Evolutionary conservation across 2,797 vertebrate genomes (phyloP).

Genomic region (Pteropus rufus): DNA sequence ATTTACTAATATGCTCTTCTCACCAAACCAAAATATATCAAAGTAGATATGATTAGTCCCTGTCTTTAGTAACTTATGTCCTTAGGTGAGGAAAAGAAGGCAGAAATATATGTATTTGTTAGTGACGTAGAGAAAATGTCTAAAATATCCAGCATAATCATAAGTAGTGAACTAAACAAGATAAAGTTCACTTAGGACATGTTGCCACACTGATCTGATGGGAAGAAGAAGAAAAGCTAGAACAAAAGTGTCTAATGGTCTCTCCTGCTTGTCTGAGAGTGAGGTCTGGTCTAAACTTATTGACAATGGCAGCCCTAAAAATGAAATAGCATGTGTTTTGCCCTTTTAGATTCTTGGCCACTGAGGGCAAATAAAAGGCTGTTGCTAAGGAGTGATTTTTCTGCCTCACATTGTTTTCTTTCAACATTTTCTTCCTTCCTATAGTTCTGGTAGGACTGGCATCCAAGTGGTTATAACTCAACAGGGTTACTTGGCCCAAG

Average conservation of each 20-base stretch:
- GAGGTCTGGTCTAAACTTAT: not conserved
- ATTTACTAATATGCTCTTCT: not conserved
- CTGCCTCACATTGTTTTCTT: not conserved
- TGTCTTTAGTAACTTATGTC: not conserved
- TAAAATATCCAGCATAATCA: not conserved
- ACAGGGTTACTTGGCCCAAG: not conserved
- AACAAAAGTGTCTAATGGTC: not conserved
- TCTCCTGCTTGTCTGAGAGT: not conserved
- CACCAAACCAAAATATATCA: not conserved
- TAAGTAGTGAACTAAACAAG: not conserved
- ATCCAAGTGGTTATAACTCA: not conserved
- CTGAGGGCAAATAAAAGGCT: not conserved
- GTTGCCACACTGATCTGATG: not conserved
- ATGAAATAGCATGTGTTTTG: not conserved
- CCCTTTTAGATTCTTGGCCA: not conserved
- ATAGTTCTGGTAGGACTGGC: not conserved
- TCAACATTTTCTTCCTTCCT: not conserved
- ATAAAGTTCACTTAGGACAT: not conserved
- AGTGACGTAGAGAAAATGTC: not conserved
- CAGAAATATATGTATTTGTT: not conserved
- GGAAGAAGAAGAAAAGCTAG: not conserved
- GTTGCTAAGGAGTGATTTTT: not conserved
- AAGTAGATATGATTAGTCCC: not conserved
- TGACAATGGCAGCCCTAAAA: not conserved
- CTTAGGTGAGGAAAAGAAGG: not conserved